Conservation (phyloP, 2,888 invertebrate genomes). For the Lasioglossum villosulum region DNA sequence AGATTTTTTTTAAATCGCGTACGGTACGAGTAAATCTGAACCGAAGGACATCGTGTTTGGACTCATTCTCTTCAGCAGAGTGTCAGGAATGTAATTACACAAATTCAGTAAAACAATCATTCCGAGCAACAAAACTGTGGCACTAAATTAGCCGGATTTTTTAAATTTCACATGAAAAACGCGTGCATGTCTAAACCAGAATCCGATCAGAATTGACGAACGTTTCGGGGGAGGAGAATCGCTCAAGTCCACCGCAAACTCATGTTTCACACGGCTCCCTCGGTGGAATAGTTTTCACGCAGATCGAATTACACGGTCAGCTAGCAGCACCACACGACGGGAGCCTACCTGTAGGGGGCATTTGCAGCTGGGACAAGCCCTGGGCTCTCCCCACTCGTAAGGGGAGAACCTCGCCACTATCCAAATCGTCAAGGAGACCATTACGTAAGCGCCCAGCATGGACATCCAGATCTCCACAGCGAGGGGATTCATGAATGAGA, state of each 20-base stretch:
- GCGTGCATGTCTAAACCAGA: no score
- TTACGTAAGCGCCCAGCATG: conserved; percentile 91
- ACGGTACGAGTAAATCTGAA: neutral
- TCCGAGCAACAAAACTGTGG: neutral
- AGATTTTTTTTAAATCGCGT: neutral
- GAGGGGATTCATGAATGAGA: conserved; percentile 94
- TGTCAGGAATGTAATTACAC: no score
- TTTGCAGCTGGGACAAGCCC: conserved; percentile 86
- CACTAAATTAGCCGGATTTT: neutral
- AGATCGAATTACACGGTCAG: conserved; percentile 14
- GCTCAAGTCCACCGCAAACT: neutral
- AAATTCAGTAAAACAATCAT: neutral
- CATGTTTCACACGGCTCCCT: conserved; percentile 4
- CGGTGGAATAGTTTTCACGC: neutral
- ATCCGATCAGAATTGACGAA: neutral
- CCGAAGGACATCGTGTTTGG: neutral
- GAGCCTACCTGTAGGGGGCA: conserved; percentile 83
- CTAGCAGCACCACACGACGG: conserved; percentile 77
- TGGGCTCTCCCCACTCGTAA: conserved; percentile 90
- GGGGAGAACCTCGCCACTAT: conserved; percentile 94
- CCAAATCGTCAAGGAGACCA: conserved; percentile 93
- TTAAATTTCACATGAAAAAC: no score
- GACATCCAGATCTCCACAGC: conserved; percentile 94
- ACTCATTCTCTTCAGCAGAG: neutral
- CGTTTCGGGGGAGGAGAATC: neutral